Evolutionary conservation across 2,797 vertebrate species (phyloP).

Genomic region (Sebastes cheni): DNA sequence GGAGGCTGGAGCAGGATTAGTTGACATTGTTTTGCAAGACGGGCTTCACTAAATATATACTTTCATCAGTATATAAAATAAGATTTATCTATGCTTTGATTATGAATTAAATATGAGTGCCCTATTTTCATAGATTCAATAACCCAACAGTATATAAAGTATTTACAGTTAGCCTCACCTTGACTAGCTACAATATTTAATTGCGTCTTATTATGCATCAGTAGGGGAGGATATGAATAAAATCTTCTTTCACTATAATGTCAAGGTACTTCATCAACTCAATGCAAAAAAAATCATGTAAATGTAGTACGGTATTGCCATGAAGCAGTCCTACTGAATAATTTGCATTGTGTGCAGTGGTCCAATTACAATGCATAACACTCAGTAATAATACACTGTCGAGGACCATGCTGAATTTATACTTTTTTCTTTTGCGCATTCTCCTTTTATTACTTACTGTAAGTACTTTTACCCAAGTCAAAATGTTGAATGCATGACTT

Average conservation of each 20-base stretch:
- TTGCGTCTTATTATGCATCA: background rate
- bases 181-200: background rate
- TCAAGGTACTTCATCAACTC: background rate
- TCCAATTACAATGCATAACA: background rate
- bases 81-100: background rate
- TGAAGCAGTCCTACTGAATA: background rate
- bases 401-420: background rate
- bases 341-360: background rate
- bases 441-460: background rate
- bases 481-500: background rate
- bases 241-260: background rate
- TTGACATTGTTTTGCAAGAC: no score
- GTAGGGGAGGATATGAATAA: background rate
- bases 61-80: background rate
- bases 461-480: background rate
- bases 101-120: background rate
- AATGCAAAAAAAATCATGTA: background rate
- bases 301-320: background rate
- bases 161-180: background rate
- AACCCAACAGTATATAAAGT: background rate
- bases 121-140: background rate
- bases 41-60: no score
- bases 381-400: background rate
- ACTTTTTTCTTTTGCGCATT: background rate
- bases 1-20: no score